Conservation (phyloP, 1,140 invertebrate species). For the Drosophila nebulosa region DNA sequence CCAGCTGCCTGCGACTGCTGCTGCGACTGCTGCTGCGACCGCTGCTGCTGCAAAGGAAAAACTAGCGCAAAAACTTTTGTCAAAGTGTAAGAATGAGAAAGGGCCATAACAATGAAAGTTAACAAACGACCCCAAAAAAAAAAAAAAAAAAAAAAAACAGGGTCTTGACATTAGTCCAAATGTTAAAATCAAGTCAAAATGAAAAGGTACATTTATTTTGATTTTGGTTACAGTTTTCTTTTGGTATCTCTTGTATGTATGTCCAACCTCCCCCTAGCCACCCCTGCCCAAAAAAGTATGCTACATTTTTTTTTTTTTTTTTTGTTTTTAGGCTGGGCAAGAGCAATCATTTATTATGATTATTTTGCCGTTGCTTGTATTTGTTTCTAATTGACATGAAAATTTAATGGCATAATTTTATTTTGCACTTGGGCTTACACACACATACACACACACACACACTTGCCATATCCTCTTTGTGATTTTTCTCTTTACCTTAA, state of each 20-base stretch:
- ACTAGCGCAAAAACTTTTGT: conserved; percentile 64
- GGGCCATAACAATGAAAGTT: not conserved
- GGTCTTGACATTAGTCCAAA: not conserved
- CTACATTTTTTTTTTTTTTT: not conserved
- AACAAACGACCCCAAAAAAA: not conserved
- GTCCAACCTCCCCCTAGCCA: not conserved
- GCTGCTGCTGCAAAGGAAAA: conserved; percentile 21
- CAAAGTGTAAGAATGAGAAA: conserved; percentile 25
- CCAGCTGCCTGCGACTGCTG: not conserved
- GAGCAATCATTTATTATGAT: conserved; percentile 41
- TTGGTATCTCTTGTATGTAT: not conserved
- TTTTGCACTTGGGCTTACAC: conserved; percentile 48
- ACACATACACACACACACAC: not conserved
- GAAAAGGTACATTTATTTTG: not conserved
- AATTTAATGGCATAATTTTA: conserved; percentile 58
- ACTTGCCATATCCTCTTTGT: not conserved
- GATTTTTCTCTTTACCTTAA: not conserved
- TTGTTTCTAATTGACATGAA: conserved; percentile 57
- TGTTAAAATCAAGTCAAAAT: not conserved
- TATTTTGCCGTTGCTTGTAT: conserved; percentile 8
- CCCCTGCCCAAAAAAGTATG: conserved; percentile 17
- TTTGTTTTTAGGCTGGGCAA: not conserved
- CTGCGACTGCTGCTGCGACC: not conserved
- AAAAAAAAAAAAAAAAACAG: not conserved
- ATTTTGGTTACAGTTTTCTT: not conserved